These are phyloP conservation scores for Drosophila cardini DNA, from an alignment of 1,140 invertebrate species.

Conservation along the genomic window DNA sequence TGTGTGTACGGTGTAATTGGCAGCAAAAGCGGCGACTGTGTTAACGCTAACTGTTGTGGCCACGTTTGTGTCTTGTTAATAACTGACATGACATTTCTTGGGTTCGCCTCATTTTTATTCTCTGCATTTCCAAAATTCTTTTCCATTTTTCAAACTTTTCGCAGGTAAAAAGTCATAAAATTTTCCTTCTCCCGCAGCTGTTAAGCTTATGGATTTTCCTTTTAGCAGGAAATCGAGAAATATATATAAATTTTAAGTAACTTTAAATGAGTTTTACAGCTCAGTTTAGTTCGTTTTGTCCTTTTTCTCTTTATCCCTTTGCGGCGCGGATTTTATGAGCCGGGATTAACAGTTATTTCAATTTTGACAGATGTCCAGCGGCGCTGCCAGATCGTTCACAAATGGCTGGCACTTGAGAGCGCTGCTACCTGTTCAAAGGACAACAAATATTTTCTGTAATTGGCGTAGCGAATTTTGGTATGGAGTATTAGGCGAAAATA, in stretches of 20 bases:
- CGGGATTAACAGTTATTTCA: conserved; percentile 59
- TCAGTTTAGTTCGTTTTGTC: neutral
- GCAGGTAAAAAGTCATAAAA: conserved; percentile 32
- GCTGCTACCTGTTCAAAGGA: neutral
- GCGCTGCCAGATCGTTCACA: conserved; percentile 22
- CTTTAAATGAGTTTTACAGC: neutral
- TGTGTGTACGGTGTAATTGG: neutral
- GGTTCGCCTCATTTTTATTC: conserved; percentile 51
- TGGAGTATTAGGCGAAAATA: too few species aligned
- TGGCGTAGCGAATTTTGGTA: too few species aligned
- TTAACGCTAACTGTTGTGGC: conserved; percentile 9
- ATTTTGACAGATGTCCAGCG: conserved; percentile 54
- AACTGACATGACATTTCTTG: conserved; percentile 48
- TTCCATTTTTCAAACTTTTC: neutral
- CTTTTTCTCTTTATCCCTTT: conserved; percentile 7
- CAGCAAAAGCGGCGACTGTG: neutral
- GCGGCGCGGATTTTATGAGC: conserved; percentile 44
- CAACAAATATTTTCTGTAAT: neutral
- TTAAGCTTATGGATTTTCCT: neutral
- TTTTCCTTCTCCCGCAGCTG: conserved; percentile 13
- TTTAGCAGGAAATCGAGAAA: neutral
- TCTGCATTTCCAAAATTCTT: conserved; percentile 15
- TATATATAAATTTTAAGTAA: neutral
- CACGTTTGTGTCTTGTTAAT: conserved; percentile 1
- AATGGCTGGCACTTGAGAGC: neutral